Conservation (phyloP, 2,888 invertebrate species). For the Reticulitermes lucifugus region DNA sequence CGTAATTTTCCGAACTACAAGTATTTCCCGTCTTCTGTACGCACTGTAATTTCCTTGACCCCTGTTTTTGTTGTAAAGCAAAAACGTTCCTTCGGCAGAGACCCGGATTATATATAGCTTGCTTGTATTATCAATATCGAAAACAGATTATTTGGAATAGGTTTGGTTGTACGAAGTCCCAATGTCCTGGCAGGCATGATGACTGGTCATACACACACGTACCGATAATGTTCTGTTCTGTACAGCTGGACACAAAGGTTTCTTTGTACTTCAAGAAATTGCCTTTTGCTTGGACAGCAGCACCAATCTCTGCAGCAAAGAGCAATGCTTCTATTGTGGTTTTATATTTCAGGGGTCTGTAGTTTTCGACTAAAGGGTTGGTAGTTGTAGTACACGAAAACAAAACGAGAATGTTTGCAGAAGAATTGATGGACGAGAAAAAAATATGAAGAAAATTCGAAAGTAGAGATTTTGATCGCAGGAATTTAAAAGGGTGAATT, state of each 20-base stretch:
- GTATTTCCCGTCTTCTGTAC: not conserved
- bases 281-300: not conserved
- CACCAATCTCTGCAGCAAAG: not conserved
- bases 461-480: not conserved
- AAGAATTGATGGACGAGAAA: not conserved
- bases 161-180: not conserved
- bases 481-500: not conserved
- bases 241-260: not conserved
- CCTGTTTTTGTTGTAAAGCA: not conserved
- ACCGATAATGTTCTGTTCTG: not conserved
- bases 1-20: too few species aligned
- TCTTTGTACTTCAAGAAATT: not conserved
- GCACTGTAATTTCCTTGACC: not conserved
- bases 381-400: not conserved
- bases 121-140: not conserved
- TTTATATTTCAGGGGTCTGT: not conserved
- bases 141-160: not conserved
- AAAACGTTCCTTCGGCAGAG: not conserved
- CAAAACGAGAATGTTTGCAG: not conserved
- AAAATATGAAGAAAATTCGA: not conserved
- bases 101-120: not conserved
- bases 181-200: not conserved
- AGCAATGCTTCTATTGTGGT: not conserved
- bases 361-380: not conserved
- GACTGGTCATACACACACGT: not conserved